Base-by-base conservation (phyloP, 2,797 vertebrate genomes). In the Glyptemys insculpta region DNA sequence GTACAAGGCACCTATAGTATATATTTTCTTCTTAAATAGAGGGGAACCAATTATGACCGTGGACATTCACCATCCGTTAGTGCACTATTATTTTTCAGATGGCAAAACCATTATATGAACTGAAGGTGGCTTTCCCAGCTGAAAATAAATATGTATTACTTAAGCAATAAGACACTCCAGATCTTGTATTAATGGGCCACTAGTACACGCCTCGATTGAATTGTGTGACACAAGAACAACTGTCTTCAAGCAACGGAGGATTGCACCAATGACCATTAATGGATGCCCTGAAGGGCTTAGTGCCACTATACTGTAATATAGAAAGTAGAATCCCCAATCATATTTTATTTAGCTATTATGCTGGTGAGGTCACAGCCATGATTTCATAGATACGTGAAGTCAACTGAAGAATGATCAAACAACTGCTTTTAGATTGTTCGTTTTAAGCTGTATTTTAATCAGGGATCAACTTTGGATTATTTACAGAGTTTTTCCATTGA, bases 141-240 rank as follows among this genome's bases (percentile, higher is more conserved):
- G 94, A 50, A 98, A 95, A 93, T 31, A 5, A 56, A 86, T 2
- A 53, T 11, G 86, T 76, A 92, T 79, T 85, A 82, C 92, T 95
- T 15, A 4, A 80, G 95, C 53, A 85, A 2, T 9, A 87, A 87
- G 91, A 88, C 91, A 23, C 95, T 79, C 72, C 85, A 19, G 84
- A 59, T 68, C 41, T 91, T 93, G 87, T 87, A n/a, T 6, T 95
- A 96, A 95, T 91, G 94, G 92, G 90, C 74, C 78, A 4, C 82
- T 3, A 78, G 86, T 2, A 96, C 96, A 91, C 0, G 41, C 5
- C 5, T 85, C 84, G 18, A 62, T 84, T 5, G 19, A 96, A 21
- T 41, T 95, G 95, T 93, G 97, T 87, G 97, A 95, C 96, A 97
- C 1, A 2, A 91, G 78, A 94, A 96, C 68, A 95, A 90, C 65